phyloP scores from a whole-genome alignment of 2,888 invertebrate genomes.

The Morinoia aosen region DNA sequence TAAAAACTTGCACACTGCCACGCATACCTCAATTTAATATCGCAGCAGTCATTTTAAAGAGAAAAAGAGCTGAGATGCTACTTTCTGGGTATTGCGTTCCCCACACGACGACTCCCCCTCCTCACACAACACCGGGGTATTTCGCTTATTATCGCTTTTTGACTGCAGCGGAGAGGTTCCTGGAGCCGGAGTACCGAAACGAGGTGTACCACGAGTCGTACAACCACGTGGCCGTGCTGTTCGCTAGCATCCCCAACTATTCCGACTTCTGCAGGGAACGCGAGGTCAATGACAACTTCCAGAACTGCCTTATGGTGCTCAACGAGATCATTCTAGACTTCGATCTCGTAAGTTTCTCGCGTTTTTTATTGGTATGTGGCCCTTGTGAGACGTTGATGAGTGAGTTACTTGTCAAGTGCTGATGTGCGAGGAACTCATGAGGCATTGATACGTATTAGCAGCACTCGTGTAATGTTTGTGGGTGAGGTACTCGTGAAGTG shows the following conservation, averaged over 20 bases:
- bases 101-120: too few species aligned
- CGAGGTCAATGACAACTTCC: slow-evolving; percentile 73
- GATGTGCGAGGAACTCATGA: neutral
- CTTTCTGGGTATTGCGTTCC: too few species aligned
- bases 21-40: too few species aligned
- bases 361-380: neutral
- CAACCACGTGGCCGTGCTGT: slow-evolving; percentile 93
- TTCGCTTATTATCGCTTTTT: neutral
- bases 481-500: too few species aligned
- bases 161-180: slow-evolving; percentile 81
- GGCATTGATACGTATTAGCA: neutral
- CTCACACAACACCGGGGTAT: neutral
- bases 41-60: too few species aligned
- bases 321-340: slow-evolving; percentile 95
- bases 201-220: slow-evolving; percentile 91
- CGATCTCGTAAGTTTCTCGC: slow-evolving; percentile 80
- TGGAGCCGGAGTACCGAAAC: slow-evolving; percentile 74
- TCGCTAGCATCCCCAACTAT: slow-evolving; percentile 91
- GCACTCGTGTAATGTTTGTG: neutral
- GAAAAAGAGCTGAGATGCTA: too few species aligned
- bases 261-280: slow-evolving; percentile 78
- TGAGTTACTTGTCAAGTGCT: neutral
- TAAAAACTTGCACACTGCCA: too few species aligned
- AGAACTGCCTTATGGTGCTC: slow-evolving; percentile 80
- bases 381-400: neutral